Evolutionary conservation across 2,113 vertebrate genomes (phyloP), one percentile per base, ranked within the genome.

Genomic region (Chionomys nivalis): DNA sequence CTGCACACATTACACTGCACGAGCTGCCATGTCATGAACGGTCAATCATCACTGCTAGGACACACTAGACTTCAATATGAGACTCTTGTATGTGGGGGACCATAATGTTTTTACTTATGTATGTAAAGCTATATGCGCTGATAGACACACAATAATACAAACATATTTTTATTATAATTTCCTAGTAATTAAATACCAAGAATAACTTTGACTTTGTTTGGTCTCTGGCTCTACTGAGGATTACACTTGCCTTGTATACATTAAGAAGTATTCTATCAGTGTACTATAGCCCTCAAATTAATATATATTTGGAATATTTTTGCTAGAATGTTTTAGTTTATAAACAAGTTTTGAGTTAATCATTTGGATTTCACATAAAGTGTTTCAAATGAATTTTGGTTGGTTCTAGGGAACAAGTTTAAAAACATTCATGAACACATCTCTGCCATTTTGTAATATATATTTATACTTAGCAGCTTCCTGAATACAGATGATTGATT

Each of bases 21-120:
- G 5, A 19, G 17, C 47, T 58, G 2, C 9, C 3, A n/a, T 13
- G 33, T 8, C 4, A n/a, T 58, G 78, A 9, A 6, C 8, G 3
- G 31, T 12, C 44, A 81, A 17, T 55, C 55, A 12, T 6, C 19
- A 23, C 49, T 23, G 4, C 16, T n/a, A 36, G 49, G 19, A 58
- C 17, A 49, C 12, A 1, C 28, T 55, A 33, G 33, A 55, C 31
- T 36, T 31, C 33, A 7, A 28, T 24, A 42, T 49, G 44, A 31
- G 26, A 78, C 7, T 52, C 33, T 11, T 10, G 9, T 1, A 8
- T 33, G 5, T 42, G 14, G 14, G 10, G 55, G 13, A 63, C 24
- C 13, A 1, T 21, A 23, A 2, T 52, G 10, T n/a, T 26, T 72
- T 55, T 9, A 55, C 7, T 39, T 17, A n/a, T 24, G n/a, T 17